These are phyloP conservation scores for Auanema freiburgensis DNA, from an alignment of 2,888 invertebrate species.

Conservation along the genomic window DNA sequence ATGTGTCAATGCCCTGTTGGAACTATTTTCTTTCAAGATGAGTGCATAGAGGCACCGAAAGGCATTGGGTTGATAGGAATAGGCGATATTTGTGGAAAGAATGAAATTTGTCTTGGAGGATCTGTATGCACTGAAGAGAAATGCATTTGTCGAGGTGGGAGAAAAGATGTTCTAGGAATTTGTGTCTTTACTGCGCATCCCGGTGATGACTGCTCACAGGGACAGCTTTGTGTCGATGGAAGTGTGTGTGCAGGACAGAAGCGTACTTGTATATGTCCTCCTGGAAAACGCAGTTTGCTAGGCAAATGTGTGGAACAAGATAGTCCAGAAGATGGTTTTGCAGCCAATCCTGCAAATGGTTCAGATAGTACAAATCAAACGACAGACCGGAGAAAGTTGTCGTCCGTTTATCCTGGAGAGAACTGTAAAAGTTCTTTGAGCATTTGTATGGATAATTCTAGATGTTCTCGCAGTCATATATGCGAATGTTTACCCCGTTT, in stretches of 20 bases:
- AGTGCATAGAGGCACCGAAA: slow-evolving; percentile 39
- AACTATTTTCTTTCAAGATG: slow-evolving; percentile 35
- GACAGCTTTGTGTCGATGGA: slow-evolving; percentile 54
- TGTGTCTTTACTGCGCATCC: slow-evolving; percentile 49
- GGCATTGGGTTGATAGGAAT: slow-evolving; percentile 31
- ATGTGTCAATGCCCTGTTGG: slow-evolving; percentile 52
- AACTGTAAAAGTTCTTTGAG: slow-evolving; percentile 23
- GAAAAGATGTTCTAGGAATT: slow-evolving; percentile 45
- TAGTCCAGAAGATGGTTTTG: slow-evolving; percentile 3
- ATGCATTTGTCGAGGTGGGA: slow-evolving; percentile 40
- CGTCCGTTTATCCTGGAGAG: slow-evolving; percentile 31
- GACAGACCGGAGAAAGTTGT: not conserved
- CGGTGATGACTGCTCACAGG: slow-evolving; percentile 52
- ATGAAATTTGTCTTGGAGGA: slow-evolving; percentile 51
- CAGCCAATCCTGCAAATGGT: not conserved
- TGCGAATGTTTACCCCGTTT: slow-evolving; percentile 27
- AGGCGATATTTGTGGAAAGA: slow-evolving; percentile 34
- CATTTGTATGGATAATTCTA: slow-evolving; percentile 35
- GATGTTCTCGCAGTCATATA: slow-evolving; percentile 31
- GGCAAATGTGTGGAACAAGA: slow-evolving; percentile 20
- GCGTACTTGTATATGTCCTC: slow-evolving; percentile 43
- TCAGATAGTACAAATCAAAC: not conserved
- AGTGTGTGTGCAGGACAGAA: slow-evolving; percentile 39
- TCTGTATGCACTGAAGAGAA: slow-evolving; percentile 33
- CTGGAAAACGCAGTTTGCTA: slow-evolving; percentile 4